phyloP scores from a whole-genome alignment of 2,113 vertebrate genomes.

The Bufo gargarizans region DNA sequence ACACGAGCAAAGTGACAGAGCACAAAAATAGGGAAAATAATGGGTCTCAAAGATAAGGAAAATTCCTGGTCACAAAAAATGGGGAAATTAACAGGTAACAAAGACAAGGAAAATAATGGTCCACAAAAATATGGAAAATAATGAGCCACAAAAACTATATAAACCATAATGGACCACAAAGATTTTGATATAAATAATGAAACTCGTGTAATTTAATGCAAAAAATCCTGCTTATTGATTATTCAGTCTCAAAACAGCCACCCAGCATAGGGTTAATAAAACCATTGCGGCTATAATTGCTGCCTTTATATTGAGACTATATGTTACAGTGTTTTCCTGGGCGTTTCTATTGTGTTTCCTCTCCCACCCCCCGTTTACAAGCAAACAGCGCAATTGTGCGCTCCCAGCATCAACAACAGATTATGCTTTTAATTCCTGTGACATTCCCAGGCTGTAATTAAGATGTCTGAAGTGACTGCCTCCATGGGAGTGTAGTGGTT shows the following conservation, averaged over 20 bases:
- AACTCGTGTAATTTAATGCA: too few species aligned
- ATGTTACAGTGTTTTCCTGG: neutral
- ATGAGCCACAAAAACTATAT: neutral
- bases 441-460: slow-evolving; percentile 46
- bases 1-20: too few species aligned
- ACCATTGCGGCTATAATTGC: neutral
- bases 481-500: slow-evolving; percentile 31
- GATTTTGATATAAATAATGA: too few species aligned
- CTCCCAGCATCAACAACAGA: slow-evolving; percentile 28
- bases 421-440: slow-evolving; percentile 49
- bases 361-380: neutral
- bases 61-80: neutral
- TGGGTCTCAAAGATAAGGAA: too few species aligned
- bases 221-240: too few species aligned
- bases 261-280: neutral
- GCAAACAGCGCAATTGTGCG: slow-evolving; percentile 34
- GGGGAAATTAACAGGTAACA: neutral
- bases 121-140: neutral
- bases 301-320: neutral
- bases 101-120: neutral
- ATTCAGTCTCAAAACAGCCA: too few species aligned
- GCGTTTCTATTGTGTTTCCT: slow-evolving; percentile 25
- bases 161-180: too few species aligned
- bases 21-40: too few species aligned
- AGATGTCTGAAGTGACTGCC: slow-evolving; percentile 40